These are phyloP conservation scores for Cossypha niveicapilla DNA, from an alignment of 2,797 vertebrate genomes.

Conservation along the genomic window DNA sequence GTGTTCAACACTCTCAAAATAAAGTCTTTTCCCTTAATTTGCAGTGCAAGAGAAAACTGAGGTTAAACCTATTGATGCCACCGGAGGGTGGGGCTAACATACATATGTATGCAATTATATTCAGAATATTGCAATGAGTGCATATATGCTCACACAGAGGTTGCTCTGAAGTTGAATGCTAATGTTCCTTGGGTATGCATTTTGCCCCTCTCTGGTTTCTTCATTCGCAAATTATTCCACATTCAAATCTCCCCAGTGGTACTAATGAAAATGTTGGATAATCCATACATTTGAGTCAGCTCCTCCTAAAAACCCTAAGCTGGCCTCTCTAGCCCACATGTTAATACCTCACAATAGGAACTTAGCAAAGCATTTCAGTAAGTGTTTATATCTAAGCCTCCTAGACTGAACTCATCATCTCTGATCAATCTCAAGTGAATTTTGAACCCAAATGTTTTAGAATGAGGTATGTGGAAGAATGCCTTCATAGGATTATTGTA, in stretches of 20 bases:
- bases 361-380: neutral
- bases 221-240: constrained; percentile 10
- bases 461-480: neutral
- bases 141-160: neutral
- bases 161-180: neutral
- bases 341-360: neutral
- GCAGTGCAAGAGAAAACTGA: constrained; percentile 11
- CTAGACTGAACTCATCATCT: neutral
- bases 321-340: neutral
- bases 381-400: neutral
- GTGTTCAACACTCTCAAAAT: constrained; percentile 38
- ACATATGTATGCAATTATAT: constrained; percentile 49
- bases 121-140: constrained; percentile 19
- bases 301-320: neutral
- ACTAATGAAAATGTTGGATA: constrained; percentile 9
- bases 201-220: constrained; percentile 1
- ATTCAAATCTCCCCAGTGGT: neutral
- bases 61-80: constrained; percentile 27
- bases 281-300: neutral
- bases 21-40: constrained; percentile 56
- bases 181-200: neutral
- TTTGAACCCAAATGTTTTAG: neutral
- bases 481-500: neutral
- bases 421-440: neutral
- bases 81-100: constrained; percentile 9